A percentile compares a stretch with the other conserved stretches of the same genome.
Conservation (phyloP, 2,797 vertebrate species). For the Bradypus variegatus region DNA sequence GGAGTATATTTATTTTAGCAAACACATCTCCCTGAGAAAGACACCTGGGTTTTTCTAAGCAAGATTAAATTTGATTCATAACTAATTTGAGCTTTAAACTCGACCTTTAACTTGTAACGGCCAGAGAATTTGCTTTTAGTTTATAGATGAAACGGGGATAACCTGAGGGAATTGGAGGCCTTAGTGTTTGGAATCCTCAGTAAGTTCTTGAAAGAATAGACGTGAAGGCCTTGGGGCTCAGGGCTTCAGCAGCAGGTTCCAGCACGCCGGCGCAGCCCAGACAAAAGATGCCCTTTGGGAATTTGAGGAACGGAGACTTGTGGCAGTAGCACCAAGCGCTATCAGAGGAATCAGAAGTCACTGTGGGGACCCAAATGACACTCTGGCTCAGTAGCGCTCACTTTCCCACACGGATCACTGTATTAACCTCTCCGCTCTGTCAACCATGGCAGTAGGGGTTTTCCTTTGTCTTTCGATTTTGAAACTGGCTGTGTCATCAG, state of each 20-base stretch:
- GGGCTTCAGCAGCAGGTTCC: background rate
- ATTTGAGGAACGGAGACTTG: background rate
- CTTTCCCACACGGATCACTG: conserved; percentile 26
- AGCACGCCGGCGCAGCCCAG: background rate
- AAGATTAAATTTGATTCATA: conserved; percentile 37
- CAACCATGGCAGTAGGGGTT: conserved; percentile 24
- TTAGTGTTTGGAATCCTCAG: background rate
- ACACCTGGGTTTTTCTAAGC: background rate
- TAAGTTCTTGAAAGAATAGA: background rate
- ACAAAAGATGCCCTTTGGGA: background rate
- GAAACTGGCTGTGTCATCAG: conserved; percentile 39
- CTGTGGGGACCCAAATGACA: background rate
- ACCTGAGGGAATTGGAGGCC: background rate
- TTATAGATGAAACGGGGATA: background rate
- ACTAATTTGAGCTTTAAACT: conserved; percentile 31
- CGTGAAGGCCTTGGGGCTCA: background rate
- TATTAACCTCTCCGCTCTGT: conserved; percentile 46
- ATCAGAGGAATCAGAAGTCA: conserved; percentile 12
- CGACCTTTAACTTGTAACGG: conserved; percentile 19
- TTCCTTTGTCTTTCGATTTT: conserved; percentile 63
- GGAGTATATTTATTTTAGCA: conserved; percentile 38
- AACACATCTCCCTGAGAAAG: conserved; percentile 21
- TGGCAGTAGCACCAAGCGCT: background rate
- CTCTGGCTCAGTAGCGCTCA: background rate
- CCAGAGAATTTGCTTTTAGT: conserved; percentile 31